Percentiles rank a stretch among this genome's conserved stretches.
These are phyloP conservation scores for Cuculus canorus DNA, from an alignment of 2,797 vertebrate species.

Conservation along the genomic window DNA sequence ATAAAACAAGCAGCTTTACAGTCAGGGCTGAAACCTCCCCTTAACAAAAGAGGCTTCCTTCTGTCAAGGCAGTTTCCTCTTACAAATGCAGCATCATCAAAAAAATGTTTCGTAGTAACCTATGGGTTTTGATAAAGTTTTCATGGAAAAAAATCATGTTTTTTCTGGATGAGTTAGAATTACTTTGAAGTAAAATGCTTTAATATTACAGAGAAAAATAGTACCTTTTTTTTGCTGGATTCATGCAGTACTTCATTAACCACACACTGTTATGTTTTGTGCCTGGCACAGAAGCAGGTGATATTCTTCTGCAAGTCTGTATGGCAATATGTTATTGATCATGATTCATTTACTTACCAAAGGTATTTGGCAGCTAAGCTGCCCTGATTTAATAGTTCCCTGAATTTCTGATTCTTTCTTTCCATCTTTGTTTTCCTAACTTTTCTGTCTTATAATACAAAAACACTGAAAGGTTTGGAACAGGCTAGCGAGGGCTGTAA, in stretches of 20 bases:
- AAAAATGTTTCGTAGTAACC: not conserved
- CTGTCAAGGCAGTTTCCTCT: not conserved
- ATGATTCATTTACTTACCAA: conserved; percentile 41
- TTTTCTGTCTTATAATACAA: conserved; percentile 64
- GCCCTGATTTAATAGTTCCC: conserved; percentile 46
- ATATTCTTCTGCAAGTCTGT: conserved; percentile 28
- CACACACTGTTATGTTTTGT: conserved; percentile 22
- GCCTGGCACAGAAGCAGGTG: conserved; percentile 49
- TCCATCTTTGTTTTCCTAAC: conserved; percentile 64
- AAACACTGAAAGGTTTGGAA: conserved; percentile 59
- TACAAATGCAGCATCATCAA: not conserved
- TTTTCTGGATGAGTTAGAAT: conserved; percentile 31
- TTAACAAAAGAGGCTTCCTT: not conserved
- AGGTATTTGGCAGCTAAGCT: not conserved
- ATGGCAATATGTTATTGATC: conserved; percentile 58
- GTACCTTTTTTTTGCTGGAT: not conserved
- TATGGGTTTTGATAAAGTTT: not conserved
- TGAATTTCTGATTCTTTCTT: conserved; percentile 50
- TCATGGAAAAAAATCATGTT: not conserved
- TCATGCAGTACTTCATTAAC: conserved; percentile 17
- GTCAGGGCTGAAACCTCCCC: not conserved
- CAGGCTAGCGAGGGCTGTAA: conserved; percentile 40
- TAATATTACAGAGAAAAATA: not conserved
- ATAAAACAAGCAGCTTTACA: not conserved
- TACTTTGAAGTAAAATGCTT: conserved; percentile 30